phyloP scores from a whole-genome alignment of 2,797 vertebrate genomes.

The Lateolabrax maculatus region DNA sequence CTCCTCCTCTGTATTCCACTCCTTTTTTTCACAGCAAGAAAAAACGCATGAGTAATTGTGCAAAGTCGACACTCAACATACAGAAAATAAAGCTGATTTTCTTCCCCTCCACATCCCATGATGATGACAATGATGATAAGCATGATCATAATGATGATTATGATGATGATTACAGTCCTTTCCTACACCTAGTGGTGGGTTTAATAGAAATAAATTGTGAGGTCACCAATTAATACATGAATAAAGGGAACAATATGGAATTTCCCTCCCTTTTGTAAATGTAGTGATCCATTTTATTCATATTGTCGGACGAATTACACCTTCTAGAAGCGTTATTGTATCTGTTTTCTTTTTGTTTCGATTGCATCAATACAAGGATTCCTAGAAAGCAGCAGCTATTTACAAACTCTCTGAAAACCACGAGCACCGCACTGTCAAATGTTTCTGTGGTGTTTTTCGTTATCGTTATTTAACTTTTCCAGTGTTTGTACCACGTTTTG shows the following conservation, averaged over 20 bases:
- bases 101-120: background rate
- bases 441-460: background rate
- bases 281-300: background rate
- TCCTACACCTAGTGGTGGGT: slow-evolving; percentile 9
- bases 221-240: background rate
- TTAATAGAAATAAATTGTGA: background rate
- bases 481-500: too few species aligned
- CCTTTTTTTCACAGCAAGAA: background rate
- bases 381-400: background rate
- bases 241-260: background rate
- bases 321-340: background rate
- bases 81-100: background rate
- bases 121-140: background rate
- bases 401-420: background rate
- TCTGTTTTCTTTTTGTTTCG: background rate
- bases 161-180: background rate
- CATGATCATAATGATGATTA: background rate
- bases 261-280: background rate
- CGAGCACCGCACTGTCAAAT: background rate
- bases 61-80: background rate
- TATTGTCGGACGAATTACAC: background rate
- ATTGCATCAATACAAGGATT: background rate
- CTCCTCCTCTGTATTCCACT: background rate
- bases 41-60: background rate
- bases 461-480: too few species aligned